Conservation (phyloP, 2,113 vertebrate genomes). For the Gracilinanus agilis region DNA sequence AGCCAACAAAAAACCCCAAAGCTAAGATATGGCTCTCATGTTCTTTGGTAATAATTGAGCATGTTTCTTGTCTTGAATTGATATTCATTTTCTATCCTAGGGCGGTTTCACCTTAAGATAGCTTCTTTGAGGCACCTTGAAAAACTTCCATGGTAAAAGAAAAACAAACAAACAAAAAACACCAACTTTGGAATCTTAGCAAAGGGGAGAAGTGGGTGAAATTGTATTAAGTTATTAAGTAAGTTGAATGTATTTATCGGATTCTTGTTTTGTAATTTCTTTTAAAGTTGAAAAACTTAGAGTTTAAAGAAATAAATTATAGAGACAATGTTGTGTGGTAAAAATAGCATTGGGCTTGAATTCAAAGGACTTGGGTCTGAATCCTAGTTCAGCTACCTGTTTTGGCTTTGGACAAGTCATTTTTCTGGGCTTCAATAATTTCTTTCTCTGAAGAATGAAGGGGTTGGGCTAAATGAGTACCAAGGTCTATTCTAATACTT, state of each 20-base stretch:
- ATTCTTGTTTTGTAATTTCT: background rate
- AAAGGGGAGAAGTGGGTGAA: background rate
- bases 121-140: background rate
- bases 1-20: conserved; percentile 9
- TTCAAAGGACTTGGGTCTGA: conserved; percentile 4
- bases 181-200: conserved; percentile 34
- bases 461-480: background rate
- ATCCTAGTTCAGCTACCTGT: background rate
- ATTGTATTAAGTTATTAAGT: conserved; percentile 38
- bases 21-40: conserved; percentile 12
- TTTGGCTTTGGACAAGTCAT: background rate
- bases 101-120: background rate
- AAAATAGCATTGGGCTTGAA: conserved; percentile 1
- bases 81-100: background rate
- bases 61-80: conserved; percentile 6
- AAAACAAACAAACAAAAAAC: too few relatives aligned
- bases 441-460: background rate
- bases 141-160: conserved; percentile 25
- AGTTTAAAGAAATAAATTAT: background rate
- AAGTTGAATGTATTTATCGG: conserved; percentile 23
- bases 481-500: background rate
- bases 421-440: background rate
- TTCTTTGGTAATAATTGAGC: conserved; percentile 4
- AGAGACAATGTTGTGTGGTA: background rate
- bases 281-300: background rate